Conservation (phyloP, 2,113 vertebrate genomes). For the Ancistrus triradiatus region DNA sequence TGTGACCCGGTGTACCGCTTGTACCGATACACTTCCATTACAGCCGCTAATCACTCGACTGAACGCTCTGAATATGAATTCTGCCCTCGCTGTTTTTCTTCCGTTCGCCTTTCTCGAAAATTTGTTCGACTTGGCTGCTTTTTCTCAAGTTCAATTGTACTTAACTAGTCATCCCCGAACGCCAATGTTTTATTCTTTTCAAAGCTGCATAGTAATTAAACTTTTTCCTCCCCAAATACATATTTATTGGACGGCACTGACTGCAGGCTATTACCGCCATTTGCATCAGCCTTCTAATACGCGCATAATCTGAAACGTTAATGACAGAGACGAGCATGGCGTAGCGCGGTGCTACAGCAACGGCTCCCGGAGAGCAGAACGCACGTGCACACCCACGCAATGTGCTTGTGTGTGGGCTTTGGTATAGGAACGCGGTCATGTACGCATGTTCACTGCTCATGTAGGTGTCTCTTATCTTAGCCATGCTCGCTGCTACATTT, state of each 20-base stretch:
- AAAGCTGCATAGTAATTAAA: constrained; percentile 38
- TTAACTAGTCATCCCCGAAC: constrained; percentile 45
- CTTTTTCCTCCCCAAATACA: constrained; percentile 37
- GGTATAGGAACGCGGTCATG: not conserved
- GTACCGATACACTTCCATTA: constrained; percentile 11
- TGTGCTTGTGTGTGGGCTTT: not conserved
- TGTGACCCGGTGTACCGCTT: not conserved
- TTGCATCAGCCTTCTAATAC: constrained; percentile 47
- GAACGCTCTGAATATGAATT: constrained; percentile 34
- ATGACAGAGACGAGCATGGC: constrained; percentile 15
- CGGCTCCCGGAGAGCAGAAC: constrained; percentile 9
- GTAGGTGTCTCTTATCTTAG: too few relatives aligned
- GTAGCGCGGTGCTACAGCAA: constrained; percentile 23
- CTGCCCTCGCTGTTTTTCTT: constrained; percentile 23
- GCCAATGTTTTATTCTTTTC: constrained; percentile 44
- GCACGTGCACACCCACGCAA: not conserved
- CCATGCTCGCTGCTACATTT: too few relatives aligned
- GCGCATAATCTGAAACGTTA: constrained; percentile 43
- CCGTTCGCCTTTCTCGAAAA: constrained; percentile 8
- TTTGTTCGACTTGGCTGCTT: constrained; percentile 44
- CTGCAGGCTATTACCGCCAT: constrained; percentile 43
- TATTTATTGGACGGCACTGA: constrained; percentile 45
- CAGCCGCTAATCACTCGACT: constrained; percentile 23
- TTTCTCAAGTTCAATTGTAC: constrained; percentile 43
- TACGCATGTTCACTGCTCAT: not conserved